Base-by-base conservation (phyloP, 2,888 invertebrate genomes). In the Pristionchus maxplancki region DNA sequence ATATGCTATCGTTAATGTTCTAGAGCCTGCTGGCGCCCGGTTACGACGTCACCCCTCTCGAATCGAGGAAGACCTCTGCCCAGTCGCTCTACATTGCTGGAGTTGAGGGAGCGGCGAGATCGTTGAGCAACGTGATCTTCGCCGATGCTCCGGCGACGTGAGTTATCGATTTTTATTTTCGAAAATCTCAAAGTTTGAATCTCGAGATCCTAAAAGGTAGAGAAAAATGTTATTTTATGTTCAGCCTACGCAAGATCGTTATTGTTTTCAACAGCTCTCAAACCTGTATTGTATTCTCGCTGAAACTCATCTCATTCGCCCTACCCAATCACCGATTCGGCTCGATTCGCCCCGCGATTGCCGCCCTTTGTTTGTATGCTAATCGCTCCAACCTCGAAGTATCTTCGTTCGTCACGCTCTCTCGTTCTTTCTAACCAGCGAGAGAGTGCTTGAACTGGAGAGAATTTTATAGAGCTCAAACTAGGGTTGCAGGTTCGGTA, bases 1-100 rank as follows among this genome's bases (percentile, higher is more conserved):
- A n/a, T n/a, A n/a, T n/a, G n/a, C n/a, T n/a, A n/a, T n/a, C n/a
- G 40, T 40, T 37, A 5, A 40, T 40, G 6, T 74, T 28, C 74
- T 2, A 31, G 34, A 15, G 34, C 13, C 71, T 71, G 20, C 71
- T 37, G 24, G 13, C 37, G 13, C 37, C 40, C 71, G 71, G 71
- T 4, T 71, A 71, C 37, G 74, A 78, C 44, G 74, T 78, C 8
- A 78, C 74, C n/a, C 74, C 74, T 1, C 44, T 78, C 2, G 74
- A 78, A n/a, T 78, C 74, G 44, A 40, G 74, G 44, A 78, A 78
- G 74, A 78, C 74, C n/a, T 71, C 71, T 37, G 71, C 71, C 20
- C 71, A 71, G 37, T 78, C 74, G n/a, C 28, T 78, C n/a, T n/a
- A n/a, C 44, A 0, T 15, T 2, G 24, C 44, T 24, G 44, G 74